Percentiles rank a stretch among this genome's conserved stretches.
Conservation (phyloP, 2,888 invertebrate genomes). For the Balanococcus diminutus region DNA sequence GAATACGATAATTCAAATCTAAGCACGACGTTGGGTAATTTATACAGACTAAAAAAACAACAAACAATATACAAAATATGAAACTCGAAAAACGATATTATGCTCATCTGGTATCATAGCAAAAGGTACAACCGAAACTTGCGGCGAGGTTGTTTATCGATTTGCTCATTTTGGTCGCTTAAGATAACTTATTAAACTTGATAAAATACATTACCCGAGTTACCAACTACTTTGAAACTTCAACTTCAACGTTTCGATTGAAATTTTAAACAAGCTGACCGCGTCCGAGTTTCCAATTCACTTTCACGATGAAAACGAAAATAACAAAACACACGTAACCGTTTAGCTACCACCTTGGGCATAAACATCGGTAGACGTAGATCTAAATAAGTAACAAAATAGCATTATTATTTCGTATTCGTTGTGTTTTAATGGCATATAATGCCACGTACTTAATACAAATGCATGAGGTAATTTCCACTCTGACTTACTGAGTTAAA, state of each 20-base stretch:
- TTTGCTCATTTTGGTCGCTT: not conserved
- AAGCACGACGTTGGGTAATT: too few species aligned
- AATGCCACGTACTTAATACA: not conserved
- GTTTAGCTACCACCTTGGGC: not conserved
- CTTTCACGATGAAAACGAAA: not conserved
- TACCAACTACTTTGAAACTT: not conserved
- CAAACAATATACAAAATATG: not conserved
- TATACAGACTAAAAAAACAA: too few species aligned
- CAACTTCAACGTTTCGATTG: not conserved
- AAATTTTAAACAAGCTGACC: not conserved
- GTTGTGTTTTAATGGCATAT: not conserved
- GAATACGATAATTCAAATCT: too few species aligned
- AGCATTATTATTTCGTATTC: not conserved
- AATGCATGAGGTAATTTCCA: not conserved
- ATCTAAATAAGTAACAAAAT: not conserved
- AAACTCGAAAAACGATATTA: not conserved
- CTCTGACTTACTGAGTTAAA: not conserved
- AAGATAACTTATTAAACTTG: not conserved
- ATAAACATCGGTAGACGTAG: not conserved
- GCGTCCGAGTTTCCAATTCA: conserved; percentile 11
- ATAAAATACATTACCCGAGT: not conserved
- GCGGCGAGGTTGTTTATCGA: not conserved
- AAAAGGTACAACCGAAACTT: not conserved
- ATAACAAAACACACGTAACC: not conserved
- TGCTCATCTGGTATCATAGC: not conserved